Evolutionary conservation across 2,797 vertebrate species (phyloP).

Genomic region (Betta splendens): DNA sequence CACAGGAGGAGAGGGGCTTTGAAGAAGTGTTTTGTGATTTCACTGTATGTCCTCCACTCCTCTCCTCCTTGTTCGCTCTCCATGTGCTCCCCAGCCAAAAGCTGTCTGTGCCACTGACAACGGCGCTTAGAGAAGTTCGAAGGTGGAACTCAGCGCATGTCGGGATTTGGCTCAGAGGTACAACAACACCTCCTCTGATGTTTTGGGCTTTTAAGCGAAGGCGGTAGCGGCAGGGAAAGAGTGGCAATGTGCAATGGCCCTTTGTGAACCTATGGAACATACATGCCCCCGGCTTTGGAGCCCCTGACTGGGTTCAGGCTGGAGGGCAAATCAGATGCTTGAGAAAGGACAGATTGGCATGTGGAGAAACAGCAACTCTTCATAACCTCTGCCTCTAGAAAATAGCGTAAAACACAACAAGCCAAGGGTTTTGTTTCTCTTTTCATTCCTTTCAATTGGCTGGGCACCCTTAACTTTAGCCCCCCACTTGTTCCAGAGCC

Average conservation of each 20-base stretch:
- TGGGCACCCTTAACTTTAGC: constrained; percentile 69
- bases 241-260: constrained; percentile 54
- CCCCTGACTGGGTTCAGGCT: constrained; percentile 36
- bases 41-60: constrained; percentile 63
- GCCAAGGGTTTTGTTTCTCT: constrained; percentile 60
- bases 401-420: constrained; percentile 62
- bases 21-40: constrained; percentile 81
- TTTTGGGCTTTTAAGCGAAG: constrained; percentile 56
- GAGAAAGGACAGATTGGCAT: constrained; percentile 63
- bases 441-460: constrained; percentile 60
- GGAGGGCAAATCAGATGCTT: constrained; percentile 56
- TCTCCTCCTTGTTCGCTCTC: constrained; percentile 51
- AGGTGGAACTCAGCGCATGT: constrained; percentile 71
- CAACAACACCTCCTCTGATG: constrained; percentile 70
- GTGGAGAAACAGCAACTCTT: constrained; percentile 50
- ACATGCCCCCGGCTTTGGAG: constrained; percentile 51
- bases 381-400: constrained; percentile 63
- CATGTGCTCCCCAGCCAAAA: constrained; percentile 71
- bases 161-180: constrained; percentile 71
- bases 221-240: constrained; percentile 21
- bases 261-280: constrained; percentile 57
- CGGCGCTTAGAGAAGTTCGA: constrained; percentile 71
- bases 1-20: constrained; percentile 81
- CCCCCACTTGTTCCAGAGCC: constrained; percentile 54
- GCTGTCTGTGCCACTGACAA: constrained; percentile 70